Evolutionary conservation across 2,888 invertebrate species (phyloP).

Genomic region (Drosophila anceps): DNA sequence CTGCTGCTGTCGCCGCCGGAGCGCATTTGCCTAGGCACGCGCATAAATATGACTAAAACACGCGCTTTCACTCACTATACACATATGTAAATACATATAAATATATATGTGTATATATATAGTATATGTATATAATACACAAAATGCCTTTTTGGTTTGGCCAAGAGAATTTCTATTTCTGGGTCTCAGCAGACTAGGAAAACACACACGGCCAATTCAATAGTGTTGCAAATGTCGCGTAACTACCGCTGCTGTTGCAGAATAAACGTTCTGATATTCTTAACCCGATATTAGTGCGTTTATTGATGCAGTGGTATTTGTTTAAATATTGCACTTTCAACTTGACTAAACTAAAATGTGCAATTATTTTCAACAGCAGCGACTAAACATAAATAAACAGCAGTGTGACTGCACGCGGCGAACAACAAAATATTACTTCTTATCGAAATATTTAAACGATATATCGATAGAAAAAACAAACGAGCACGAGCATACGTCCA

Average conservation of each 20-base stretch:
- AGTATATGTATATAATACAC: conserved; percentile 22
- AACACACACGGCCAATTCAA: conserved; percentile 15
- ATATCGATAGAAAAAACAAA: background rate
- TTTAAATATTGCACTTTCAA: conserved; percentile 32
- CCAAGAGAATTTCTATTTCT: conserved; percentile 64
- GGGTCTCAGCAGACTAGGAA: conserved; percentile 45
- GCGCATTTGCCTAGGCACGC: conserved; percentile 54
- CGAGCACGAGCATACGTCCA: background rate
- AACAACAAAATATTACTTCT: conserved; percentile 6
- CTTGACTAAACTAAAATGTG: conserved; percentile 40
- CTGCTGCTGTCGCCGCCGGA: conserved; percentile 27
- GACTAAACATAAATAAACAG: conserved; percentile 68
- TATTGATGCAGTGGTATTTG: conserved; percentile 2
- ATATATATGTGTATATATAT: conserved; percentile 14
- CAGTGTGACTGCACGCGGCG: conserved; percentile 40
- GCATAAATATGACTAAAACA: conserved; percentile 58
- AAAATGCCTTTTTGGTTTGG: conserved; percentile 50
- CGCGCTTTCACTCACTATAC: conserved; percentile 60
- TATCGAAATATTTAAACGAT: background rate
- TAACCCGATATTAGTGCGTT: background rate
- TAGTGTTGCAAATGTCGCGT: conserved; percentile 15
- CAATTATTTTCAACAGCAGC: conserved; percentile 51
- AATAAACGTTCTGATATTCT: background rate
- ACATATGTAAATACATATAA: conserved; percentile 38
- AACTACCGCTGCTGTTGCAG: conserved; percentile 5